Evolutionary conservation across 35 echinoderm and acorn worm genomes (phyloP), one percentile per base, ranked within the genome.

Genomic region (Heliocidaris tuberculata): DNA sequence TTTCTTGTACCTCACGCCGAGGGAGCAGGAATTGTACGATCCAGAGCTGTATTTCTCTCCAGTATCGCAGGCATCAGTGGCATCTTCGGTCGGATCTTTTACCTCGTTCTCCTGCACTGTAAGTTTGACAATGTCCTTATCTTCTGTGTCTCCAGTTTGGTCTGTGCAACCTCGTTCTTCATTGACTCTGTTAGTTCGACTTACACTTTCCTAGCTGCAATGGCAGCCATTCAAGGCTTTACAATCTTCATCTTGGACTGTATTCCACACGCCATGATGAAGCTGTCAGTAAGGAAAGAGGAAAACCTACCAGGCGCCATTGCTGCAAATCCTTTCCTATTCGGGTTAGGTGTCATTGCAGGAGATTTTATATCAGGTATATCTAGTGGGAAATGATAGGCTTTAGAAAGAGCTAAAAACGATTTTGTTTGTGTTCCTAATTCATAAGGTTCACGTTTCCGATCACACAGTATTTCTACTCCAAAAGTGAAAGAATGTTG

Each of bases 211-310:
- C 31, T 47, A 49, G 48, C 31, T 16, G 31, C 48, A n/a, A 91
- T 21, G 48, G 89, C 89, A 10, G 31, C 21, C 48, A 47, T 49
- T 11, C 89, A 91, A 91, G 89, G 89, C 31, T 32, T 91, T 24
- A 49, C 48, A 27, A 49, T 91, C 10, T 91, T 91, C 35, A 32
- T 42, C 9, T 86, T 86, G 21, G 85, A 86, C 31, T 86, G n/a
- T 11, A 6, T 86, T 86, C 85, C 85, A 30, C 85, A 86, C 21
- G 85, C 85, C 85, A 86, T 86, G 85, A 86, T 86, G 85, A 86
- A 86, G 31, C 27, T 86, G 31, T 30, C 85, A 9, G 31, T 86
- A 11, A 13, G 31, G 85, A 86, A 24, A 17, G 85, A 86, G 27
- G 85, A 86, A 24, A 86, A 86, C 31, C 27, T 86, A 29, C 85